These are phyloP conservation scores for Zaprionus vittiger DNA, from an alignment of 1,140 invertebrate species.

Conservation along the genomic window DNA sequence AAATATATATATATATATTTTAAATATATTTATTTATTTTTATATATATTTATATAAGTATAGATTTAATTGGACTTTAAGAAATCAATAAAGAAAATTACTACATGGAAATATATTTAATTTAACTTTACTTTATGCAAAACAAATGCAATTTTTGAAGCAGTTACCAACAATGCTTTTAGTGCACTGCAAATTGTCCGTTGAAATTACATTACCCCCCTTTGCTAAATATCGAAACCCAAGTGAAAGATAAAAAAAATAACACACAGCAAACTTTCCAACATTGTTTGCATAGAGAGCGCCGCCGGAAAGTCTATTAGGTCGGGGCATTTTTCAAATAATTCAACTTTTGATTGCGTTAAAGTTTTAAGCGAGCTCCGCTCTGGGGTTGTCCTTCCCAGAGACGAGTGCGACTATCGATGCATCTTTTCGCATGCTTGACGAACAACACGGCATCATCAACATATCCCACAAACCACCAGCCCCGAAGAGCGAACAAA, in stretches of 20 bases:
- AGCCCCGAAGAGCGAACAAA: neutral
- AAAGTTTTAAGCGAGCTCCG: neutral
- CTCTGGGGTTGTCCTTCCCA: neutral
- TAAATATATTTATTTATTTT: too few relatives aligned
- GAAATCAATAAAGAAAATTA: neutral
- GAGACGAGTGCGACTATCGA: constrained; percentile 18
- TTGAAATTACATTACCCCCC: neutral
- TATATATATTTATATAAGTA: neutral
- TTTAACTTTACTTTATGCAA: neutral
- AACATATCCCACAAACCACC: constrained; percentile 29
- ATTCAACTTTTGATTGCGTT: constrained; percentile 7
- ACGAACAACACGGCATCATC: constrained; percentile 37
- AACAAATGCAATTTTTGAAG: constrained; percentile 3
- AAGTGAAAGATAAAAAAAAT: neutral
- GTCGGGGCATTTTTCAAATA: constrained; percentile 3
- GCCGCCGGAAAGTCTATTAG: constrained; percentile 1
- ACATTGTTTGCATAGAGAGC: constrained; percentile 2
- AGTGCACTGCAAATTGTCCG: constrained; percentile 1
- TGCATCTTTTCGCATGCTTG: constrained; percentile 35
- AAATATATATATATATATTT: too few relatives aligned
- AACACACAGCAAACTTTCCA: neutral
- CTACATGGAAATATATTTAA: too few relatives aligned
- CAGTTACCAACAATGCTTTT: neutral
- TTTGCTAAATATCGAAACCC: neutral
- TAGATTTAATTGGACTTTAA: neutral